Evolutionary conservation across 2,888 invertebrate species (phyloP), one percentile per base, ranked within the genome.

Genomic region (Drosophila hamatofila): DNA sequence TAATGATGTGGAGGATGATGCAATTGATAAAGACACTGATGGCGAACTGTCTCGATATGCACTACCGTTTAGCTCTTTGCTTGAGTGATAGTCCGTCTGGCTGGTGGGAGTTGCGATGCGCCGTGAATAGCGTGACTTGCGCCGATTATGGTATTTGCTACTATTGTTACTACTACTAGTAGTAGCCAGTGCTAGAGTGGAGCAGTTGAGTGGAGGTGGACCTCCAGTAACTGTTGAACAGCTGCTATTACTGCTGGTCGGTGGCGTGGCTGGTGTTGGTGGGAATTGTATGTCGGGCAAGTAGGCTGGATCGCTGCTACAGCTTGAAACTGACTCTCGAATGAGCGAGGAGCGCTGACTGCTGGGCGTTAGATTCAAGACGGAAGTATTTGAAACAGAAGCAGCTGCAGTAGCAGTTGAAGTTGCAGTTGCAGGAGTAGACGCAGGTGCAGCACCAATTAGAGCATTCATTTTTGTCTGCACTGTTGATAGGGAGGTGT

Each of bases 101-200:
- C n/a, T 37, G 37, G 23, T 65, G 14, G 78, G 64, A 6, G 77
- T 74, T 44, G 81, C 83, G 6, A 86, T 80, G 23, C 78, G 88
- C 0, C 81, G 81, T 0, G 90, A 80, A 44, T 72, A 77, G 14
- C 73, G 76, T 1, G 80, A 72, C 60, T 91, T 90, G 16, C 91
- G 79, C 1, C 82, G 77, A 60, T 78, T 72, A 44, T 75, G 80
- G 42, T 82, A 80, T 51, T 75, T 75, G 33, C 37, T 14, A 49
- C 14, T 49, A 8, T 27, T 49, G 14, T 8, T 21, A 14, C 21
- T 30, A n/a, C 30, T 30, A 18, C 14, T 21, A 18, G 49, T 18
- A 14, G 18, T 21, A 14, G 30, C 14, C 18, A 30, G 8, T 18
- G 30, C 18, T 18, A 49, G 11, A 14, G 18, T 49, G 4, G 30